Percentiles rank a stretch among this genome's conserved stretches.
Conservation (phyloP, 2,888 invertebrate species). For the Synergus gifuensis region DNA sequence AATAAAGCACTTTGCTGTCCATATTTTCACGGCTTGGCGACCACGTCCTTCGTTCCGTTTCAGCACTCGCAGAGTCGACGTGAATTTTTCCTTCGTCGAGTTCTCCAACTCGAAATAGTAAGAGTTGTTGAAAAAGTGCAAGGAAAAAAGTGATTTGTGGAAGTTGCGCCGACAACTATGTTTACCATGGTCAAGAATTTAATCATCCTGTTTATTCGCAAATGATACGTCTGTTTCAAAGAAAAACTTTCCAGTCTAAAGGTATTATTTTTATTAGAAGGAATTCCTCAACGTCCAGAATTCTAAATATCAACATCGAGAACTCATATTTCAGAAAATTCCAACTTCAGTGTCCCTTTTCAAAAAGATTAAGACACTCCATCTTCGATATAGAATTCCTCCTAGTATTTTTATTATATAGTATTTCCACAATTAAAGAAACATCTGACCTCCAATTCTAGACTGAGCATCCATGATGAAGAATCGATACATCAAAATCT, state of each 20-base stretch:
- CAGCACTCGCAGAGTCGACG: constrained; percentile 48
- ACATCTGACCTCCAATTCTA: too few species aligned
- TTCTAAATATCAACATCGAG: too few species aligned
- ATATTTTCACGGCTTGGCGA: constrained; percentile 70
- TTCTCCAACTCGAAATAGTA: background rate
- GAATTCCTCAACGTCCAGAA: too few species aligned
- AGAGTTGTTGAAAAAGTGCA: background rate
- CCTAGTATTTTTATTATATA: too few species aligned
- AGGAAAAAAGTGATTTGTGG: background rate
- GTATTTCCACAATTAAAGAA: too few species aligned
- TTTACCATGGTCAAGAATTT: constrained; percentile 3
- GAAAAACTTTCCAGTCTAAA: background rate
- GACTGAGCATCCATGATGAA: background rate
- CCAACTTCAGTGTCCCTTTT: too few species aligned
- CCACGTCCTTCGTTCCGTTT: constrained; percentile 66
- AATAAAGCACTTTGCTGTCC: constrained; percentile 55
- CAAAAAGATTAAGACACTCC: too few species aligned
- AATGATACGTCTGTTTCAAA: background rate
- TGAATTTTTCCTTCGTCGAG: constrained; percentile 42
- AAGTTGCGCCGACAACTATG: background rate
- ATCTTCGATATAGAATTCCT: too few species aligned
- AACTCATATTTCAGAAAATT: too few species aligned
- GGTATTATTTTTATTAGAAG: background rate
- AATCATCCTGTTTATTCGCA: background rate
- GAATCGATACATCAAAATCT: constrained; percentile 22